Evolutionary conservation across 2,113 vertebrate species (phyloP).

Genomic region (Falcunculus frontatus): DNA sequence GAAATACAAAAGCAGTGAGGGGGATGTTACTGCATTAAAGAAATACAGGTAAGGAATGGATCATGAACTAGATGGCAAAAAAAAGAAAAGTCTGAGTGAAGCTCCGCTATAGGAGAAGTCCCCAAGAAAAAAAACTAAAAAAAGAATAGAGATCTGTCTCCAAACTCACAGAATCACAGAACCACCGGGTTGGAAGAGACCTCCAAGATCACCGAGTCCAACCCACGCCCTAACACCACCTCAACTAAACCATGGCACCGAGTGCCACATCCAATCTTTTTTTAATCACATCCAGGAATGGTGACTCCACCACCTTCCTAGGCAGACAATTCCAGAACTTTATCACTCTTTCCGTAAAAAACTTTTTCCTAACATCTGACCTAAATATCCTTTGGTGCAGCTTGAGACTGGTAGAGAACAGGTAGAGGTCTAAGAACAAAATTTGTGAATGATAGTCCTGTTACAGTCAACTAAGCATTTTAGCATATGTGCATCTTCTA

Average conservation of each 20-base stretch:
- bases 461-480: background rate
- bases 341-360: no score
- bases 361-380: no score
- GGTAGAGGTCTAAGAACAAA: background rate
- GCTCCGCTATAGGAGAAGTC: background rate
- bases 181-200: no score
- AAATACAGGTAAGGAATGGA: background rate
- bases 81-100: background rate
- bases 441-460: background rate
- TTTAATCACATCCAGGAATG: no score
- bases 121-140: background rate
- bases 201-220: no score
- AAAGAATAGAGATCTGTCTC: background rate
- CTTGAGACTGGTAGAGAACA: background rate
- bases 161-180: background rate
- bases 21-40: background rate
- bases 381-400: no score
- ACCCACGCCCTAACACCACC: no score
- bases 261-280: no score
- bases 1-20: background rate
- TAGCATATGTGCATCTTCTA: background rate
- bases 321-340: no score
- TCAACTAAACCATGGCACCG: no score
- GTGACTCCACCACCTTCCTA: no score
- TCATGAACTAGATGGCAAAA: background rate